Percentiles rank a stretch among this genome's conserved stretches.
Evolutionary conservation across 2,888 invertebrate genomes (phyloP).

Genomic region (Gonocerus acuteangulatus): DNA sequence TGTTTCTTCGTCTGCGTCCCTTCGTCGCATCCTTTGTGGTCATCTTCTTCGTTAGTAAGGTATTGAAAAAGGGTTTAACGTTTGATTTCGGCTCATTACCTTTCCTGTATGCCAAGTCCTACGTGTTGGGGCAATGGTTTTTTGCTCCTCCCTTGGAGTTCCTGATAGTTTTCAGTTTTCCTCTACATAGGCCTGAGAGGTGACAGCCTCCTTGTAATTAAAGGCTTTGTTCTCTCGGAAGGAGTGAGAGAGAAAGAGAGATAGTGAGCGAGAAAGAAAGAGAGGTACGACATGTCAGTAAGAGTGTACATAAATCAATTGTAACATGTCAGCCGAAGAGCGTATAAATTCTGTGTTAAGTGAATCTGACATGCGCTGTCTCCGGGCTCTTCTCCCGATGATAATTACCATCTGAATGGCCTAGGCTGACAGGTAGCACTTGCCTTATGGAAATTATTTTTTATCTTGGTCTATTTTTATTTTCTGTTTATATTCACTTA

Average conservation of each 20-base stretch:
- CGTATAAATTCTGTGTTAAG: not conserved
- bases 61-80: too few relatives aligned
- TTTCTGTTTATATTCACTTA: not conserved
- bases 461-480: not conserved
- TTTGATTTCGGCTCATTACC: too few relatives aligned
- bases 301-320: not conserved
- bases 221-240: not conserved
- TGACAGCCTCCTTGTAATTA: not conserved
- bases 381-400: not conserved
- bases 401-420: not conserved
- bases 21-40: too few relatives aligned
- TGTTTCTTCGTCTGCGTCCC: too few relatives aligned
- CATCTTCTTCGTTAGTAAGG: too few relatives aligned
- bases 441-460: not conserved
- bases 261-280: too few relatives aligned
- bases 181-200: not conserved
- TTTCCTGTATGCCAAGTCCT: too few relatives aligned
- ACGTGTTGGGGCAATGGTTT: too few relatives aligned
- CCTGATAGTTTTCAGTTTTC: too few relatives aligned
- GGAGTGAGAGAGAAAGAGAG: too few relatives aligned
- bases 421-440: not conserved
- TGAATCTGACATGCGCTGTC: not conserved
- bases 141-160: too few relatives aligned
- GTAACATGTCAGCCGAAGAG: not conserved
- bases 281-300: not conserved